phyloP scores from a whole-genome alignment of 2,797 vertebrate species.

The Sebastes taczanowskii region DNA sequence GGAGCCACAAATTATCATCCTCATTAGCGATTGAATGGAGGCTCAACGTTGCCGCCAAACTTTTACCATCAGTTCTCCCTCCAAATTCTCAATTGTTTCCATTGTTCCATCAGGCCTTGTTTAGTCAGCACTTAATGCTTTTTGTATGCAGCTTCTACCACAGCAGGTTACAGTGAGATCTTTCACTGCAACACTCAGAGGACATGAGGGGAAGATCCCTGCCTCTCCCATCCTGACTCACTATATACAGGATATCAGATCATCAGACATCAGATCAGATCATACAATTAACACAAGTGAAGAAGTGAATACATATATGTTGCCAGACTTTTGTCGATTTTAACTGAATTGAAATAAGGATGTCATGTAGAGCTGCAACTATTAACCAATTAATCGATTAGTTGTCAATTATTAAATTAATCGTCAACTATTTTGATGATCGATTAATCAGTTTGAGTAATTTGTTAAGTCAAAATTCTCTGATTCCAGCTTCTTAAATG shows the following conservation, averaged over 20 bases:
- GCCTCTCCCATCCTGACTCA: too few relatives aligned
- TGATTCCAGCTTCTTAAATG: too few relatives aligned
- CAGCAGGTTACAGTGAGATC: neutral
- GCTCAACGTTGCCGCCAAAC: constrained; percentile 65
- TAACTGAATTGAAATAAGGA: neutral
- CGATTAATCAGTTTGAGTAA: too few relatives aligned
- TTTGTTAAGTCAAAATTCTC: too few relatives aligned
- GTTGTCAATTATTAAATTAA: too few relatives aligned
- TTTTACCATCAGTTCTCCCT: constrained; percentile 53
- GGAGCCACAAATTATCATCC: constrained; percentile 84
- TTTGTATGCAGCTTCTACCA: constrained; percentile 11
- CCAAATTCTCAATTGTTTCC: constrained; percentile 50
- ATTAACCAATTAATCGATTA: too few relatives aligned
- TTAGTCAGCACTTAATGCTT: constrained; percentile 4
- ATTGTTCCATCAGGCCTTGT: constrained; percentile 31
- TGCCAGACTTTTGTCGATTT: neutral
- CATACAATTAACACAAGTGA: neutral
- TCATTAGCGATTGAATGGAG: constrained; percentile 78
- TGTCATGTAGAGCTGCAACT: neutral
- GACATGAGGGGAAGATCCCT: neutral
- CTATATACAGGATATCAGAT: neutral
- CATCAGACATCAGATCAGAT: neutral
- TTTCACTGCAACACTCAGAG: neutral
- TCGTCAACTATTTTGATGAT: too few relatives aligned
- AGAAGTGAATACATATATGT: neutral